Evolutionary conservation across 2,113 vertebrate species (phyloP), one percentile per base, ranked within the genome.

Genomic region (Hippocampus barbouri): DNA sequence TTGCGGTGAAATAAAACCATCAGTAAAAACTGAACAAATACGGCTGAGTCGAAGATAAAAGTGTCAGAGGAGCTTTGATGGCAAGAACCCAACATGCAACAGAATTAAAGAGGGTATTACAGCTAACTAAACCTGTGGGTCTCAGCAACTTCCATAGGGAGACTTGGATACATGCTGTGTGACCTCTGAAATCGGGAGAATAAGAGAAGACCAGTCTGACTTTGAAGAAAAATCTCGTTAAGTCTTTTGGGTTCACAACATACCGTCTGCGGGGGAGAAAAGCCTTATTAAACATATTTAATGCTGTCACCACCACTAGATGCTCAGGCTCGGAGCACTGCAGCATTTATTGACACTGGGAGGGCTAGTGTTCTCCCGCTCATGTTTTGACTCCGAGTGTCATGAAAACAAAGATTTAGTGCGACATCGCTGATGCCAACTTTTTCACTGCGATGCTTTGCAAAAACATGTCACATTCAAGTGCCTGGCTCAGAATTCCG

Each of bases 301-400:
- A 77, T 66, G 72, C 64, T 75, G 59, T 79, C 72, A 69, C 63
- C 69, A 40, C 47, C 38, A 74, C 69, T 60, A 51, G 43, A 61
- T 16, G 30, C 54, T 74, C 7, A 11, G 43, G 71, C 49, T 47
- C 2, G 3, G 40, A 70, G 73, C 72, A 70, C 2, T 68, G n/a
- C 43, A 56, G n/a, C 8, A 56, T 71, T 68, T 72, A 69, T 47
- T 75, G 76, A 81, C 69, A 72, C n/a, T 60, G 78, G 72, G 67
- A 72, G 72, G 67, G 77, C 69, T 79, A 71, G 75, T 75, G 41
- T 82, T 86, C 27, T 81, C 69, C 71, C 70, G 80, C 83, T 71
- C 45, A 15, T 86, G 83, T 86, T 86, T 80, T 87, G 85, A 92
- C 89, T 82, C 77, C 15, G 23, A 79, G 80, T 81, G 85, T 90